phyloP scores from a whole-genome alignment of 2,113 vertebrate species.

The Thinocorus orbignyianus region DNA sequence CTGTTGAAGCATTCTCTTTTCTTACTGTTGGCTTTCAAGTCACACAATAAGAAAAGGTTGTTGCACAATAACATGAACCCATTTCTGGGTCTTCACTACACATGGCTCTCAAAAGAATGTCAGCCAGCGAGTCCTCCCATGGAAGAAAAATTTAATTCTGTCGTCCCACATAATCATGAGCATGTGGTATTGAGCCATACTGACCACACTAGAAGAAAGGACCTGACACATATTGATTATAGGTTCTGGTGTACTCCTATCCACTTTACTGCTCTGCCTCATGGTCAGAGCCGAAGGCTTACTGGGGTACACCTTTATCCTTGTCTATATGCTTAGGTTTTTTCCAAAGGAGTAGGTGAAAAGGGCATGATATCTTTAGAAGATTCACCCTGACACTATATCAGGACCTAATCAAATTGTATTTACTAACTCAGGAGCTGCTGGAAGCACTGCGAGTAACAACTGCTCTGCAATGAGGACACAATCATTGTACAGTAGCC shows the following conservation, averaged over 20 bases:
- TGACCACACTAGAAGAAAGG: not conserved
- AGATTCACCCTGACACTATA: not conserved
- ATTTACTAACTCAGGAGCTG: not conserved
- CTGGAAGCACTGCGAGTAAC: not conserved
- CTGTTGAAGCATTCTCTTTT: accelerated
- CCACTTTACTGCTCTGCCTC: not conserved
- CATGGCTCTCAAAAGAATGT: not conserved
- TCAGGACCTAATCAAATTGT: not conserved
- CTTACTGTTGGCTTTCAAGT: not conserved
- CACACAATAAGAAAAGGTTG: not conserved
- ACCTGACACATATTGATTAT: not conserved
- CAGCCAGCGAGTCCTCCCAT: not conserved
- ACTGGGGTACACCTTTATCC: not conserved
- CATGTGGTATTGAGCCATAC: not conserved
- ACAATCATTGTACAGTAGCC: not conserved
- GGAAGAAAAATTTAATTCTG: not conserved
- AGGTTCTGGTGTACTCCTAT: not conserved
- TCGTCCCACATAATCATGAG: not conserved
- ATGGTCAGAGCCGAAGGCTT: not conserved
- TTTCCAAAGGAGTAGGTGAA: not conserved
- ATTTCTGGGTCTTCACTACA: not conserved
- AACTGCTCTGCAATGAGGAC: not conserved
- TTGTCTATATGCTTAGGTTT: not conserved
- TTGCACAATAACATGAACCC: not conserved
- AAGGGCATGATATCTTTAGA: not conserved